Conservation (phyloP, 2,797 vertebrate species). For the Ciconia nigra region DNA sequence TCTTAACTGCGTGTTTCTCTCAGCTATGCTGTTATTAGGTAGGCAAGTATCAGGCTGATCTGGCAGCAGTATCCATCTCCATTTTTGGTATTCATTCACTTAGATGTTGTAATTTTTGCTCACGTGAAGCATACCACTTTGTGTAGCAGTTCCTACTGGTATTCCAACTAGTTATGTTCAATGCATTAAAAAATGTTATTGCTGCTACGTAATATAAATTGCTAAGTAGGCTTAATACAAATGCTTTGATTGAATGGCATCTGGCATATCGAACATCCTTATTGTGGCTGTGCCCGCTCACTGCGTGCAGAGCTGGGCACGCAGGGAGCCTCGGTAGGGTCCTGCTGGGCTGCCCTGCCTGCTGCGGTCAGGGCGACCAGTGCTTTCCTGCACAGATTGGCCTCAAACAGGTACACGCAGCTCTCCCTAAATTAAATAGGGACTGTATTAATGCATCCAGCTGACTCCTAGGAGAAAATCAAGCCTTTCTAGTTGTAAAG, state of each 20-base stretch:
- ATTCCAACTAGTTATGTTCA: background rate
- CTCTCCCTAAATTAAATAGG: too few species aligned
- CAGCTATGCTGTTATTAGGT: background rate
- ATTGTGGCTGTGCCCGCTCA: fast-evolving
- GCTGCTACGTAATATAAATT: background rate
- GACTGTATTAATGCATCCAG: background rate
- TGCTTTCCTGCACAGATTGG: fast-evolving
- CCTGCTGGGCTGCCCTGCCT: background rate
- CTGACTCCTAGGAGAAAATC: background rate
- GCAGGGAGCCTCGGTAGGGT: fast-evolving
- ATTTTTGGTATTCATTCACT: background rate
- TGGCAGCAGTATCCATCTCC: background rate
- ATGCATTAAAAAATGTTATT: background rate
- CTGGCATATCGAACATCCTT: background rate
- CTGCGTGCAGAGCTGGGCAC: background rate
- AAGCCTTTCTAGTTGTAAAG: too few species aligned
- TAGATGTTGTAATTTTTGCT: background rate
- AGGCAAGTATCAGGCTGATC: background rate
- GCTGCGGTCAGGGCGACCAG: fast-evolving
- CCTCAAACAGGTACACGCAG: fast-evolving
- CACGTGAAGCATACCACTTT: fast-evolving
- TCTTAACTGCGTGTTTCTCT: background rate
- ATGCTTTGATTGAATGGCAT: background rate
- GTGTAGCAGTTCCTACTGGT: background rate
- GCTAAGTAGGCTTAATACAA: background rate